These are phyloP conservation scores for Dipodomys ordii DNA, from an alignment of 2,113 vertebrate species.

Conservation along the genomic window DNA sequence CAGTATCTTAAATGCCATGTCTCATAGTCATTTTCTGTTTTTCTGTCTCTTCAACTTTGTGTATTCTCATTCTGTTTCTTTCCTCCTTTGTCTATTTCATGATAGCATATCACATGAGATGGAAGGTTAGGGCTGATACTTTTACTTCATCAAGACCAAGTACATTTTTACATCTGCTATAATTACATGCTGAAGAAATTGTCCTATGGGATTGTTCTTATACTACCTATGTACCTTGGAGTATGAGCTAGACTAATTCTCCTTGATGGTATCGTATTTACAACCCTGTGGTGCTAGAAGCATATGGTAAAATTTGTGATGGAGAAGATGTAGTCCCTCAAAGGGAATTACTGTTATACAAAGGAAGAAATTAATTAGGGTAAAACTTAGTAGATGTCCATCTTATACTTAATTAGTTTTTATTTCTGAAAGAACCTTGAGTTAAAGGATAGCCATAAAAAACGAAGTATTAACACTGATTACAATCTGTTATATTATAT, in stretches of 20 bases:
- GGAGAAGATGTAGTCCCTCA: not conserved
- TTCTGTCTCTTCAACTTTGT: not conserved
- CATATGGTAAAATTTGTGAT: not conserved
- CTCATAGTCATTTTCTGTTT: too few species aligned
- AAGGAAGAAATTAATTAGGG: not conserved
- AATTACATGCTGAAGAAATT: not conserved
- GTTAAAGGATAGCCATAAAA: not conserved
- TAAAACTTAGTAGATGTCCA: not conserved
- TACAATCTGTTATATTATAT: not conserved
- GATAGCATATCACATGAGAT: too few species aligned
- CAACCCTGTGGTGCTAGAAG: not conserved
- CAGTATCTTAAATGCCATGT: not conserved
- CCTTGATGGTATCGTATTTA: not conserved
- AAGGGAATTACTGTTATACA: not conserved
- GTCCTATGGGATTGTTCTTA: not conserved
- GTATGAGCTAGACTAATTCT: not conserved
- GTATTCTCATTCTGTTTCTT: not conserved
- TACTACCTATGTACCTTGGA: not conserved
- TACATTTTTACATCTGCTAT: not conserved
- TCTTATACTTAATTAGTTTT: conserved; percentile 24
- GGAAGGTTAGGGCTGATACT: not conserved
- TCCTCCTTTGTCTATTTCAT: not conserved
- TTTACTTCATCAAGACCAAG: not conserved
- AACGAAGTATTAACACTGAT: not conserved
- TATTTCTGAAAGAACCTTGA: not conserved